A percentile compares a stretch with the other conserved stretches of the same genome.
Conservation (phyloP, 2,888 invertebrate genomes). For the Netelia fuscicornis region DNA sequence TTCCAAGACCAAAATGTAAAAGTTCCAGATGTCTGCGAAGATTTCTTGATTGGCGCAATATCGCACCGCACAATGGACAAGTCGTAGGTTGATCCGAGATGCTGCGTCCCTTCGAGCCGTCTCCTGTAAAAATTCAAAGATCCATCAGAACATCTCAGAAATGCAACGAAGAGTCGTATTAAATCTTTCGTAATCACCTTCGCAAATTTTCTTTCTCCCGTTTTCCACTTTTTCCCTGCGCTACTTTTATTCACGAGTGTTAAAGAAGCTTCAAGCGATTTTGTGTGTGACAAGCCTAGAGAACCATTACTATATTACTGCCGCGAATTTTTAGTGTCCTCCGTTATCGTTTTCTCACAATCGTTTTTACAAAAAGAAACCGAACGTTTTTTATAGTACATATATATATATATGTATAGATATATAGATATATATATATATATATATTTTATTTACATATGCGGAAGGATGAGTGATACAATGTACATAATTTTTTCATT, state of each 20-base stretch:
- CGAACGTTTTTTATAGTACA: background rate
- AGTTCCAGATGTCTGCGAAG: slow-evolving; percentile 86
- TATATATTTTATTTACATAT: slow-evolving; percentile 74
- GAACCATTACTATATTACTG: slow-evolving; percentile 16
- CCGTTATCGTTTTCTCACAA: background rate
- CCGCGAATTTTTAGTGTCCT: background rate
- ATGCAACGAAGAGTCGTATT: background rate
- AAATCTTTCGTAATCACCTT: slow-evolving; percentile 12
- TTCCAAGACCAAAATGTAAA: slow-evolving; percentile 80
- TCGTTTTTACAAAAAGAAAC: background rate
- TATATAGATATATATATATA: slow-evolving; percentile 14
- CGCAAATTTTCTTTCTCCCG: background rate
- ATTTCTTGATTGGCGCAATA: slow-evolving; percentile 87
- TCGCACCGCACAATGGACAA: slow-evolving; percentile 87
- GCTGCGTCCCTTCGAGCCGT: slow-evolving; percentile 85
- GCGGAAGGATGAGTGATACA: slow-evolving; percentile 76
- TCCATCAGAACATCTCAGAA: background rate
- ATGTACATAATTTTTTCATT: slow-evolving; percentile 80
- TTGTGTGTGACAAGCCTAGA: background rate
- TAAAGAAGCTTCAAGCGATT: slow-evolving; percentile 24
- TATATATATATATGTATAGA: slow-evolving; percentile 44
- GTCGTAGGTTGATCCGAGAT: slow-evolving; percentile 87
- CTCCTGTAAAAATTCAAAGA: slow-evolving; percentile 72
- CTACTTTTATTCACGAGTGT: background rate
- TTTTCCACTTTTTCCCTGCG: slow-evolving; percentile 26